A percentile compares a stretch with the other conserved stretches of the same genome.
Conservation (phyloP, 2,888 invertebrate species). For the Eumacrocentrus americanus region DNA sequence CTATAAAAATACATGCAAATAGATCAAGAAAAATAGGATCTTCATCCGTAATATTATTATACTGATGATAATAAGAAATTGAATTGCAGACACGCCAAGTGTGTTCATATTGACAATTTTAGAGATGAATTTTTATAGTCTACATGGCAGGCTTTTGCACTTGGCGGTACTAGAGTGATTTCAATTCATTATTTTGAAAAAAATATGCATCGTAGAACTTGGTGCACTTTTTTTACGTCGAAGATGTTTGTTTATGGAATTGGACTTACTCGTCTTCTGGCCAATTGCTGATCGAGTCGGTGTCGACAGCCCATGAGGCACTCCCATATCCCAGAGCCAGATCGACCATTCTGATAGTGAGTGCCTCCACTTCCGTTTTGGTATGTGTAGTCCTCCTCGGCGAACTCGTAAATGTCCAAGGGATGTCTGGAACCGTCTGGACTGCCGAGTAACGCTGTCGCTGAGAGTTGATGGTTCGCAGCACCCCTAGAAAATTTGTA, state of each 20-base stretch:
- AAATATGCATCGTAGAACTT: too few relatives aligned
- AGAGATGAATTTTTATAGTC: too few relatives aligned
- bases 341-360: constrained; percentile 60
- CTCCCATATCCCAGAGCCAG: constrained; percentile 69
- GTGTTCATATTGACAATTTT: too few relatives aligned
- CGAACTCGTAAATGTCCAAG: constrained; percentile 73
- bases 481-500: constrained; percentile 66
- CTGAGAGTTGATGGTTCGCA: constrained; percentile 82
- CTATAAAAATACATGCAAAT: too few relatives aligned
- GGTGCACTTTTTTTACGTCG: too few relatives aligned
- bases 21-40: too few relatives aligned
- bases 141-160: too few relatives aligned
- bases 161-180: too few relatives aligned
- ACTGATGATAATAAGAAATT: too few relatives aligned
- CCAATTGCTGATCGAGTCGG: constrained; percentile 78
- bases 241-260: neutral
- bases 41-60: too few relatives aligned
- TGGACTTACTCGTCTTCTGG: constrained; percentile 73
- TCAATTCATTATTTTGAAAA: too few relatives aligned
- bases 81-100: too few relatives aligned
- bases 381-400: constrained; percentile 66
- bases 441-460: constrained; percentile 80
- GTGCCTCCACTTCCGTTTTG: constrained; percentile 54
- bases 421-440: constrained; percentile 82
- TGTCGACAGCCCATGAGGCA: constrained; percentile 80